These are phyloP conservation scores for Sphenopsis melanotis DNA, from an alignment of 2,797 vertebrate genomes.

Conservation along the genomic window DNA sequence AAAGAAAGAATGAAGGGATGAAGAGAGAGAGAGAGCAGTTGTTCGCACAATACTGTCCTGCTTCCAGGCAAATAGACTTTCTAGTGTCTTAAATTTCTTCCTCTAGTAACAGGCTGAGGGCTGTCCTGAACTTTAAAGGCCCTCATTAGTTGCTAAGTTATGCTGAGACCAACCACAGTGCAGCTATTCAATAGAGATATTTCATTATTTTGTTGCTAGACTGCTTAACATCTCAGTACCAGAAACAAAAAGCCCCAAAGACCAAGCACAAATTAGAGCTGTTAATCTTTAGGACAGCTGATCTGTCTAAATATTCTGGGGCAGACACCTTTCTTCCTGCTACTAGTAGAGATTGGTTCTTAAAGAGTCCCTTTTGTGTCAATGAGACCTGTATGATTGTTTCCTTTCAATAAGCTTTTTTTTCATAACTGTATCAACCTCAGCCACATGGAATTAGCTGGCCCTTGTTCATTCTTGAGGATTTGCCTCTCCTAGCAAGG, in stretches of 20 bases:
- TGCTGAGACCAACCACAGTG: slow-evolving; percentile 19
- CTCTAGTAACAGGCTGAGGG: neutral
- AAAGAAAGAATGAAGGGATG: neutral
- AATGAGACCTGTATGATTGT: neutral
- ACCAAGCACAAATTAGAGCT: neutral
- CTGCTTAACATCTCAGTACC: neutral
- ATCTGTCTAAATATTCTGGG: neutral
- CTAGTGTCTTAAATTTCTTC: neutral
- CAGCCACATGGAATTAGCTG: neutral
- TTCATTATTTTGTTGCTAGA: slow-evolving; percentile 5
- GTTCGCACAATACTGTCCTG: neutral
- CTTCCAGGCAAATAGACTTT: slow-evolving; percentile 1
- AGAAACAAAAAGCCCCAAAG: slow-evolving; percentile 18
- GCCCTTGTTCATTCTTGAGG: neutral
- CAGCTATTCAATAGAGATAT: slow-evolving; percentile 20
- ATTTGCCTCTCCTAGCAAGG: neutral
- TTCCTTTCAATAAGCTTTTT: neutral
- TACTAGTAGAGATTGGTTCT: neutral
- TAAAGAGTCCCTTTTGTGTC: neutral
- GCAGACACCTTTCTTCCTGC: neutral
- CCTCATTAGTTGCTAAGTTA: slow-evolving; percentile 28
- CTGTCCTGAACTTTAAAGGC: slow-evolving; percentile 16
- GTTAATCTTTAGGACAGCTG: slow-evolving; percentile 12
- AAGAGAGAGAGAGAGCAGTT: neutral
- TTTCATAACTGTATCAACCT: neutral